Base-by-base conservation (phyloP, 2,113 vertebrate genomes). In the Notothenia rossii region DNA sequence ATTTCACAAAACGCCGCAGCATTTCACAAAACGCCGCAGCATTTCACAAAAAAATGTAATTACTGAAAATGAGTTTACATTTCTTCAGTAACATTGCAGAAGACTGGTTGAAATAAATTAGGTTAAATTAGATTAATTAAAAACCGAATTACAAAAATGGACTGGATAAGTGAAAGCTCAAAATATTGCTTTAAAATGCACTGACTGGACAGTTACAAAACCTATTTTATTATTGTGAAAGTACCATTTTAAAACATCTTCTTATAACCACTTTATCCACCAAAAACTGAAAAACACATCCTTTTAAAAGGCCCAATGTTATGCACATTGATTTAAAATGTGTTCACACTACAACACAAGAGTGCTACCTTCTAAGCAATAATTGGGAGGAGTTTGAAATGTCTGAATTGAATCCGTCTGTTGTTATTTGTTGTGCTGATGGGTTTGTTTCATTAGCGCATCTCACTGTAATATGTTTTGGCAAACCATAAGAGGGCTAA, bases 321-420 rank as follows among this genome's bases (percentile, higher is more conserved):
- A 25, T 7, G 3, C 2, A 17, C 22, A 22, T 56, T 56, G 5
- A 63, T 22, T 78, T 54, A 17, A 40, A 36, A 5, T 20, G 12
- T 8, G 15, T 15, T 54, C 36, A 69, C n/a, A 8, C 10, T 62
- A 10, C 61, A 3, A 46, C 15, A 22, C 22, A 22, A 22, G 22
- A 22, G 22, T 22, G 22, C 22, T 22, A 22, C 22, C 22, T 22
- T 22, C 22, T 1, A 22, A 22, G 49, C 17, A 60, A 60, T 53
- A 60, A 67, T 36, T 67, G 48, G 25, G 48, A 46, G 48, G 11
- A 1, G 10, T 48, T 67, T 62, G n/a, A 36, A 46, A 54, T 54
- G 54, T 54, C 33, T 66, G 45, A 51, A 67, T 53, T 17, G 33
- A 5, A 72, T 62, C 53, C 5, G 69, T 72, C 22, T 64, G 36